Base-by-base conservation (phyloP, 2,888 invertebrate species). In the Campoletis raptor region DNA sequence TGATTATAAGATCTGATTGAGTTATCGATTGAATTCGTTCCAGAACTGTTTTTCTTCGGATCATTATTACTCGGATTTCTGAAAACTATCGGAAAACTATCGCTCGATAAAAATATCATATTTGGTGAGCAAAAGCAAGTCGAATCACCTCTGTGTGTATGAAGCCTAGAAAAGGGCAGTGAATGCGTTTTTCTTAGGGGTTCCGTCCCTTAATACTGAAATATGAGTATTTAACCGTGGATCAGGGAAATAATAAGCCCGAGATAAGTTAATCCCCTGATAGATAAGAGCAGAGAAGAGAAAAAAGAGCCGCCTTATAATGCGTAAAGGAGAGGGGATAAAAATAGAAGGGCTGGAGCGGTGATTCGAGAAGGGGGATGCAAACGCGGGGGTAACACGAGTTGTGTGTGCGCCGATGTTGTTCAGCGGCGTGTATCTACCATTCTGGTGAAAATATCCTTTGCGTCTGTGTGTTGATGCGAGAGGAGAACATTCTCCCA, bases 201-300 rank as follows among this genome's bases (percentile, higher is more conserved):
- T 54, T 72, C 69, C 45, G 73, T 80, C 85, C 83, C 88, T 86
- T 94, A 94, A 94, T 94, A 90, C 94, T 94, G 92, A 94, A 94
- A 94, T 94, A 94, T 94, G 93, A 93, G 92, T 94, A 92, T 94
- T 94, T 94, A 94, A 94, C 92, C 92, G 88, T 92, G 93, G 94
- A 94, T 94, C 93, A 93, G 91, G 92, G 92, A 93, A 94, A 94
- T 94, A 94, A 94, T 94, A 94, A 94, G 93, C 92, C 90, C 85
- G 89, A 94, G 94, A 94, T 94, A 94, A 92, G 92, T 93, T 94
- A 94, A 94, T 94, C 94, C 93, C 86, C 69, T 48, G 88, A 76
- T 80, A 93, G 94, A 94, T 94, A 94, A 94, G 92, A 69, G 69
- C 57, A 40, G 42, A 86, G 73, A 87, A 86, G 86, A 89, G 81